Percentiles rank a stretch among this genome's conserved stretches.
These are phyloP conservation scores for Tenthredo amoena DNA, from an alignment of 2,888 invertebrate species.

Conservation along the genomic window DNA sequence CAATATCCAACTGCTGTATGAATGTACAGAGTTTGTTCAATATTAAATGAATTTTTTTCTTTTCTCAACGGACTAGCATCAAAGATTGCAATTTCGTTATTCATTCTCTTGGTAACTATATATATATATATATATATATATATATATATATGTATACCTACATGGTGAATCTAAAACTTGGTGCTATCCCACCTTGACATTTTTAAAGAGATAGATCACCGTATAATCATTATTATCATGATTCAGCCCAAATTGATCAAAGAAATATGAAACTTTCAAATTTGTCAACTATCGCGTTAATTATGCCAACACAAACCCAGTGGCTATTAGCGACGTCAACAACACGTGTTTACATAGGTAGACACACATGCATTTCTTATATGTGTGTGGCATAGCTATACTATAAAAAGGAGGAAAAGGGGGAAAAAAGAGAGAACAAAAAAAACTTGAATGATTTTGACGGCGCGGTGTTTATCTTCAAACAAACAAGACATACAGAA, in stretches of 20 bases:
- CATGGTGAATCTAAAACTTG: background rate
- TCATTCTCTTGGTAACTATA: no score
- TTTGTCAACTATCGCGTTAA: background rate
- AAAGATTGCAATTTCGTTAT: no score
- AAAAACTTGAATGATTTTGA: background rate
- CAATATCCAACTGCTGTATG: background rate
- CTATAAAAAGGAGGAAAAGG: background rate
- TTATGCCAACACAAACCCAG: background rate
- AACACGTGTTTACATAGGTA: background rate
- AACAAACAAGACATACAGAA: background rate
- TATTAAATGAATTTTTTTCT: background rate
- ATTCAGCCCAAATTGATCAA: background rate
- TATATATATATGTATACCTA: background rate
- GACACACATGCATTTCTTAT: background rate
- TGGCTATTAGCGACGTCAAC: background rate
- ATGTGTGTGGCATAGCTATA: background rate
- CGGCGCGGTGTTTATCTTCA: background rate
- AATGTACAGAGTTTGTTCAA: background rate
- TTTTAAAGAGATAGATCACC: slow-evolving; percentile 4
- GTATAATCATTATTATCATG: background rate
- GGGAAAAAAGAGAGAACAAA: background rate
- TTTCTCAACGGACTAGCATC: no score
- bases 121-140: no score
- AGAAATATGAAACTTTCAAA: background rate
- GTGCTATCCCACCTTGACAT: background rate